Percentiles rank a stretch among this genome's conserved stretches.
Conservation (phyloP, 1,140 invertebrate species). For the Eurosta solidaginis region DNA sequence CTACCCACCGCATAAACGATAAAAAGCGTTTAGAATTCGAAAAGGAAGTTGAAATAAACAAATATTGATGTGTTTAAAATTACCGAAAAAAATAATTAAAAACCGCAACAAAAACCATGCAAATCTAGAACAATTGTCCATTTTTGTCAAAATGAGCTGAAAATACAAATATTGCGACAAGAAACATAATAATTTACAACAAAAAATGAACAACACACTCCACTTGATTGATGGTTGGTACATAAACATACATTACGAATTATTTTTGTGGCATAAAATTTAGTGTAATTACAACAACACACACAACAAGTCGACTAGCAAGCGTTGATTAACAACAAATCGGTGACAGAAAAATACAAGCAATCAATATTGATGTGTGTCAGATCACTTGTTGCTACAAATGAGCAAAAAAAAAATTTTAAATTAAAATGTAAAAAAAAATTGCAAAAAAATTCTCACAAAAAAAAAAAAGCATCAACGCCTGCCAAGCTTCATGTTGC, state of each 20-base stretch:
- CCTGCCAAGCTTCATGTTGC: not conserved
- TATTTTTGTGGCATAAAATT: no score
- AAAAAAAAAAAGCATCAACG: not conserved
- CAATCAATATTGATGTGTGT: no score
- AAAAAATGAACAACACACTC: no score
- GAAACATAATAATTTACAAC: no score
- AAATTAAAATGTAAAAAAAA: not conserved
- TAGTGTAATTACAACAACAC: no score
- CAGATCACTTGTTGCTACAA: constrained; percentile 6
- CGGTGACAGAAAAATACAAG: no score
- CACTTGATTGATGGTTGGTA: no score
- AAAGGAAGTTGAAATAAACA: not conserved
- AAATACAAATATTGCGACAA: no score
- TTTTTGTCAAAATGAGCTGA: not conserved
- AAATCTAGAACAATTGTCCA: not conserved
- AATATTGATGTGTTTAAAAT: not conserved
- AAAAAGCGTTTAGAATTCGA: not conserved
- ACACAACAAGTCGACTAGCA: no score
- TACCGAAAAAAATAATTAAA: not conserved
- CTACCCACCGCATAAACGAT: not conserved
- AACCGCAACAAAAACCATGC: not conserved
- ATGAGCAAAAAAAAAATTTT: not conserved
- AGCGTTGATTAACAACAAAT: no score
- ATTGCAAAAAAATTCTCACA: not conserved
- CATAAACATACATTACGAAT: no score